These are phyloP conservation scores for Zenarchopterus dispar DNA, from an alignment of 2,797 vertebrate genomes.

Conservation along the genomic window DNA sequence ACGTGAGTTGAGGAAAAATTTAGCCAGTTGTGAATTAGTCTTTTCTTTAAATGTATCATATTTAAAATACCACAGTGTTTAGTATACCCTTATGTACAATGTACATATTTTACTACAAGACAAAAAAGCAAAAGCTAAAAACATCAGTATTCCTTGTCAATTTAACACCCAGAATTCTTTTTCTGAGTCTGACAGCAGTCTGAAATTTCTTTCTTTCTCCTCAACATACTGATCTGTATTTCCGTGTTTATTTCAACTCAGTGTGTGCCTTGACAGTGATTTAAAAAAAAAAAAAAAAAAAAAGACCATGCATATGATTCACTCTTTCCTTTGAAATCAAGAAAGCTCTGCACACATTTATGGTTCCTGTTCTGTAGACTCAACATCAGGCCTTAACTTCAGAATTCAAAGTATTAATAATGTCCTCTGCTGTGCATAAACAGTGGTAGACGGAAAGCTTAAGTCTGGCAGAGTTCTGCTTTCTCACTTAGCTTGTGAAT, in stretches of 20 bases:
- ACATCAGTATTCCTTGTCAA: constrained; percentile 3
- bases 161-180: constrained; percentile 6
- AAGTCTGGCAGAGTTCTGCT: constrained; percentile 5
- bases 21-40: not conserved
- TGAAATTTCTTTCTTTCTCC: not conserved
- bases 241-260: constrained; percentile 1
- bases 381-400: not conserved
- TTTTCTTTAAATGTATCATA: constrained; percentile 2
- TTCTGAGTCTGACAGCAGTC: constrained; percentile 11
- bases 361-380: not conserved
- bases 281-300: too few relatives aligned
- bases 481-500: constrained; percentile 44
- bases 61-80: constrained; percentile 11
- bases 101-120: not conserved
- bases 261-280: not conserved
- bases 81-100: not conserved
- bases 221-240: constrained; percentile 1
- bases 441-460: too few relatives aligned
- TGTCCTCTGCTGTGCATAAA: not conserved
- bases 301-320: not conserved
- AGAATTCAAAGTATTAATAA: not conserved
- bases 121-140: constrained; percentile 11
- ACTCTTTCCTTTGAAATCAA: constrained; percentile 1
- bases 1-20: not conserved
- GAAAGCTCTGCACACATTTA: not conserved